phyloP scores from a whole-genome alignment of 2,888 invertebrate genomes.

The Drosophila algonquin region DNA sequence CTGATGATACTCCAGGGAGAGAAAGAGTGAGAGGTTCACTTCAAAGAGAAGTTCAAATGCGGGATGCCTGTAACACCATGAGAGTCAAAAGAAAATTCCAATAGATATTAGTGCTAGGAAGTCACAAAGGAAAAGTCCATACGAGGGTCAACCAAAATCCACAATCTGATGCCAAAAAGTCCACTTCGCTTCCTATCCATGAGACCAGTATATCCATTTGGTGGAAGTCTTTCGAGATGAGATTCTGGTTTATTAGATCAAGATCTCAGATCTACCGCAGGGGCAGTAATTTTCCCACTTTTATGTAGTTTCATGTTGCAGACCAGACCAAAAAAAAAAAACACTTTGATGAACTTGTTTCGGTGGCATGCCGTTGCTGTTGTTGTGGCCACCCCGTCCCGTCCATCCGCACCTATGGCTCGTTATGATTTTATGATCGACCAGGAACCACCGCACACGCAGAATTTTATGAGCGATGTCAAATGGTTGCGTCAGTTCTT shows the following conservation, averaged over 20 bases:
- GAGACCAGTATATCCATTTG: too few relatives aligned
- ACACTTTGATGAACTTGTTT: constrained; percentile 37
- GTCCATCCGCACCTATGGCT: constrained; percentile 15
- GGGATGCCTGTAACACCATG: too few relatives aligned
- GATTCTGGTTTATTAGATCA: neutral
- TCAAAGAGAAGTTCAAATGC: too few relatives aligned
- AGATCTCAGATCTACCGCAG: neutral
- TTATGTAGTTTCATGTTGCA: constrained; percentile 42
- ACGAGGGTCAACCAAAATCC: too few relatives aligned
- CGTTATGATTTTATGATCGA: constrained; percentile 41
- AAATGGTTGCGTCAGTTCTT: constrained; percentile 60
- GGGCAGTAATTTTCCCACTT: constrained; percentile 16
- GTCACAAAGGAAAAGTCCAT: too few relatives aligned
- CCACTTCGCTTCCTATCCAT: too few relatives aligned
- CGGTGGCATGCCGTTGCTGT: constrained; percentile 21
- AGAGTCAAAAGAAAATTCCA: too few relatives aligned
- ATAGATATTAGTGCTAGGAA: too few relatives aligned
- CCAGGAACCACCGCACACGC: constrained; percentile 55
- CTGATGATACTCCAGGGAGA: too few relatives aligned
- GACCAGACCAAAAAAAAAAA: constrained; percentile 7
- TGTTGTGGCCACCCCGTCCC: constrained; percentile 4
- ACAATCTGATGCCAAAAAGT: too few relatives aligned
- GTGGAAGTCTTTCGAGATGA: neutral
- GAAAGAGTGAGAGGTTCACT: too few relatives aligned
- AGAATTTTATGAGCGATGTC: constrained; percentile 63